Conservation (phyloP, 2,888 invertebrate genomes). For the Acronicta aceris region DNA sequence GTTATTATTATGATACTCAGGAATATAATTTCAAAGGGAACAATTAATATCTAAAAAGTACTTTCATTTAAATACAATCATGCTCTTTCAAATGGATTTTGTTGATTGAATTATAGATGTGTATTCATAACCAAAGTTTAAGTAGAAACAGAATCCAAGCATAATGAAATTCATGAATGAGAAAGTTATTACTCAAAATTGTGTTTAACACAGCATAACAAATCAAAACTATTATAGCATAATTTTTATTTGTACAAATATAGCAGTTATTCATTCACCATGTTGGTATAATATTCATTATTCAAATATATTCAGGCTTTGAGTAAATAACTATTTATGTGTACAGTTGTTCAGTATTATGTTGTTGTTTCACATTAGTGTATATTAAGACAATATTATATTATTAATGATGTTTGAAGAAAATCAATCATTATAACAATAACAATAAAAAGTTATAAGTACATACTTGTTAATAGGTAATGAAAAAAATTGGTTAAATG, state of each 20-base stretch:
- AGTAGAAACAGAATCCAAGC: neutral
- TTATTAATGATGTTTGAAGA: neutral
- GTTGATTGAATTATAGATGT: too few relatives aligned
- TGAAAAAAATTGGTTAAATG: constrained; percentile 5
- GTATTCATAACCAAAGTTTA: neutral
- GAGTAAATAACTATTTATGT: neutral
- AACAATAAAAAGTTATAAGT: neutral
- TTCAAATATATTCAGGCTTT: neutral
- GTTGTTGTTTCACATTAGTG: too few relatives aligned
- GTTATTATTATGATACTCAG: too few relatives aligned
- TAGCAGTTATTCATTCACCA: neutral
- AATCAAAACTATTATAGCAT: constrained; percentile 16
- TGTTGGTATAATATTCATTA: neutral
- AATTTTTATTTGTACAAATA: constrained; percentile 17
- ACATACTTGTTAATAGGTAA: neutral
- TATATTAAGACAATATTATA: too few relatives aligned
- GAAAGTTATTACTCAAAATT: constrained; percentile 20
- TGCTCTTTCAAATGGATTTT: too few relatives aligned
- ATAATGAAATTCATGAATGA: constrained; percentile 23
- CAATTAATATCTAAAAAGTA: too few relatives aligned
- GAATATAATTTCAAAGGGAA: too few relatives aligned
- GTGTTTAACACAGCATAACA: constrained; percentile 17
- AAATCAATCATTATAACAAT: neutral
- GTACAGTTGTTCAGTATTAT: neutral
- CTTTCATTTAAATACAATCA: too few relatives aligned